Evolutionary conservation across 2,888 invertebrate species (phyloP), one percentile per base, ranked within the genome.

Genomic region (Ophonus ardosiacus): DNA sequence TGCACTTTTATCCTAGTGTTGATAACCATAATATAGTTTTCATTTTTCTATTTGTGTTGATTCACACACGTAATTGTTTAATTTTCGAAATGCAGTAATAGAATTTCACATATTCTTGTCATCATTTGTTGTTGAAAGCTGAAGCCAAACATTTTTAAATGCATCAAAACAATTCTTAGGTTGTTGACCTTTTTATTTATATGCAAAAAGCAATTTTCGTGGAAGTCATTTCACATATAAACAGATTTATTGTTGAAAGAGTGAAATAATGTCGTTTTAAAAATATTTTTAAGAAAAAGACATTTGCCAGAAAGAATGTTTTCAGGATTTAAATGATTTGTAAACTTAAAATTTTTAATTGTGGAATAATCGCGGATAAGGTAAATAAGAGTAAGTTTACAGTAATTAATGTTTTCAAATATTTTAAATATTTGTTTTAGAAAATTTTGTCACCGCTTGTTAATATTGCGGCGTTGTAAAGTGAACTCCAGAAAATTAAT

Each of bases 391-490:
- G 17, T 43, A 43, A 74, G 71, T 18, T 43, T 43, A 18, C 71
- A 18, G 24, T 78, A 78, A 78, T 78, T 78, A 63, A 80, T 80
- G 78, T 78, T 84, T 84, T n/a, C 24, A 56, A 57, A 84, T 76
- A 84, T 84, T 63, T 78, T 76, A 51, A 81, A 81, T 81, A 81
- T 81, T 81, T 81, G 71, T 57, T 71, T 81, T 51, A 31, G 21
- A 68, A 83, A 83, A 83, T 74, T 83, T 76, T 59, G 78, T 84
- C 63, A 84, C 84, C 51, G 61, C 84, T 76, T 43, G 76, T 76
- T 63, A 63, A 84, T 59, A 76, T 83, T 84, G 84, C 43, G 84
- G 84, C 78, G 84, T 57, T 84, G 74, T 78, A 78, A 78, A 63
- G 21, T 43, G 51, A 84, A 56, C 84, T 78, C 57, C 78, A 76